phyloP scores from a whole-genome alignment of 2,113 vertebrate species.

The Platysternon megacephalum region DNA sequence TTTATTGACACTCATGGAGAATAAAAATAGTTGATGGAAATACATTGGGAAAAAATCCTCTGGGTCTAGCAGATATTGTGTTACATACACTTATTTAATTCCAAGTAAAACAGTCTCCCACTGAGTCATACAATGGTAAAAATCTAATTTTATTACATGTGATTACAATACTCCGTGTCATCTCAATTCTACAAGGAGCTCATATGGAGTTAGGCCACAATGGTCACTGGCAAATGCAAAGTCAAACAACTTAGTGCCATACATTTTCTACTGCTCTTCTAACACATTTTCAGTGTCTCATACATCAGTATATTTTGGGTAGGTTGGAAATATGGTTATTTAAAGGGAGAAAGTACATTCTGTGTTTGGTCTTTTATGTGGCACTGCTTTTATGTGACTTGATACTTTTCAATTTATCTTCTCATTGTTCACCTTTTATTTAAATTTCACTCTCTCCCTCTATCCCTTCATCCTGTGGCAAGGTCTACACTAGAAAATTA shows the following conservation, averaged over 20 bases:
- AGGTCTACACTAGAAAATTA: not conserved
- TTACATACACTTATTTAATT: not conserved
- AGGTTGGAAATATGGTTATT: not conserved
- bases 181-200: not conserved
- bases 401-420: not conserved
- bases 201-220: not conserved
- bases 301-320: not conserved
- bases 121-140: not conserved
- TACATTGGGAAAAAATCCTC: not conserved
- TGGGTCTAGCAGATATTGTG: not conserved
- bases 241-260: not conserved
- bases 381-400: not conserved
- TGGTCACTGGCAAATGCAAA: not conserved
- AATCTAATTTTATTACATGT: not conserved
- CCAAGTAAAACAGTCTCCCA: not conserved
- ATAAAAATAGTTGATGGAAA: not conserved
- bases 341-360: not conserved
- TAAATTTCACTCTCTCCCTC: not conserved
- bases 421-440: not conserved
- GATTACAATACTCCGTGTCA: not conserved
- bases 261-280: not conserved
- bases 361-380: not conserved
- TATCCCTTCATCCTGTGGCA: not conserved
- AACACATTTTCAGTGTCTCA: not conserved
- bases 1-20: not conserved